Evolutionary conservation across 2,797 vertebrate species (phyloP).

Genomic region (Leptodactylus fallax): DNA sequence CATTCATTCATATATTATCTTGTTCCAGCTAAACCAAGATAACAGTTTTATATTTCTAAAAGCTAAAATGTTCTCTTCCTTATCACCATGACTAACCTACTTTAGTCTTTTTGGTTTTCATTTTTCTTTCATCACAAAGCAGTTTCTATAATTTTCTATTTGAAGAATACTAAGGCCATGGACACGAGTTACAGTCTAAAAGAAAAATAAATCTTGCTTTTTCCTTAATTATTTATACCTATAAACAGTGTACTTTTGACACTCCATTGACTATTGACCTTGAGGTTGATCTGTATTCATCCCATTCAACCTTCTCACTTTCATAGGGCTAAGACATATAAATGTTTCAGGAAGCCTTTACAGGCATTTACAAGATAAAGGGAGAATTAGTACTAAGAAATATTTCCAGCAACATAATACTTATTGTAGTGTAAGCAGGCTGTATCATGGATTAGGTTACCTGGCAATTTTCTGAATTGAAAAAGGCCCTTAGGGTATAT

Average conservation of each 20-base stretch:
- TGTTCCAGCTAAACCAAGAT: background rate
- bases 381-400: constrained; percentile 41
- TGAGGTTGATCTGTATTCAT: constrained; percentile 24
- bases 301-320: constrained; percentile 38
- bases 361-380: constrained; percentile 54
- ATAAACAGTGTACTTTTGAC: constrained; percentile 32
- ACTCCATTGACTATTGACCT: constrained; percentile 55
- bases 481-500: constrained; percentile 55
- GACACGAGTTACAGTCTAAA: background rate
- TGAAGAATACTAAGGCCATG: background rate
- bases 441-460: constrained; percentile 57
- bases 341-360: constrained; percentile 59
- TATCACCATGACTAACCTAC: background rate
- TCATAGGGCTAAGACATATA: constrained; percentile 49
- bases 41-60: background rate
- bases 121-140: background rate
- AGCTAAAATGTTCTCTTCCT: background rate
- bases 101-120: background rate
- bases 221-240: constrained; percentile 38
- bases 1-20: background rate
- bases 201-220: background rate
- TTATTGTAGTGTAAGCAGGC: constrained; percentile 52
- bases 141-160: background rate
- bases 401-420: constrained; percentile 61
- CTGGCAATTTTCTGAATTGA: constrained; percentile 53